These are phyloP conservation scores for Dascyllus trimaculatus DNA, from an alignment of 2,113 vertebrate genomes.

Conservation along the genomic window DNA sequence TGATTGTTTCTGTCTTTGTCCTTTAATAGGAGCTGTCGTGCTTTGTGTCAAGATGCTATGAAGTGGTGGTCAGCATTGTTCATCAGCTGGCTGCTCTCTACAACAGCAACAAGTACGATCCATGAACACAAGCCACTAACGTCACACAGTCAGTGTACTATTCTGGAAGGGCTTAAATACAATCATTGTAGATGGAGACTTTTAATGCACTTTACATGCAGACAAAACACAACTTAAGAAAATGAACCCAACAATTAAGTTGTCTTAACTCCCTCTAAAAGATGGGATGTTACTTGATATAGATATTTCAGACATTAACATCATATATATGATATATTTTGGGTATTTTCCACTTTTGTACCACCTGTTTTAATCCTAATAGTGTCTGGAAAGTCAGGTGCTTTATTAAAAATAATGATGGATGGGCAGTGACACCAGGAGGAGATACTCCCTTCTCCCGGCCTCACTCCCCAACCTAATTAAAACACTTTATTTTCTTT, in stretches of 20 bases:
- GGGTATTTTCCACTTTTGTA: too few species aligned
- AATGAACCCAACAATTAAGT: background rate
- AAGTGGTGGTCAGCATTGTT: constrained; percentile 96
- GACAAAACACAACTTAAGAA: background rate
- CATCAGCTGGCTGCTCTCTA: constrained; percentile 97
- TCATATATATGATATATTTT: too few species aligned
- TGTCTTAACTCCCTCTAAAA: too few species aligned
- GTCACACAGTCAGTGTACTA: constrained; percentile 15
- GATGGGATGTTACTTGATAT: too few species aligned
- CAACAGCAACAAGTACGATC: constrained; percentile 94
- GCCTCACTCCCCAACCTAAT: too few species aligned
- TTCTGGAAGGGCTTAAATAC: background rate
- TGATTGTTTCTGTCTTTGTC: background rate
- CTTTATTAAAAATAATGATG: too few species aligned
- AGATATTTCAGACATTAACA: too few species aligned
- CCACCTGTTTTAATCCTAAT: too few species aligned
- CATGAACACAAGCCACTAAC: background rate
- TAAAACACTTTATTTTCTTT: too few species aligned
- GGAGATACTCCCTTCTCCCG: too few species aligned
- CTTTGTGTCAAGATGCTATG: constrained; percentile 95
- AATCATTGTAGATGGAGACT: background rate
- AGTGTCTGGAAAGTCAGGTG: too few species aligned
- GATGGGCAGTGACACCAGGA: too few species aligned
- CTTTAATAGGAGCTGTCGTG: constrained; percentile 93
- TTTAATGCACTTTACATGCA: constrained; percentile 3